Evolutionary conservation across 2,888 invertebrate species (phyloP), one percentile per base, ranked within the genome.

Genomic region (Heliothis peltigera): DNA sequence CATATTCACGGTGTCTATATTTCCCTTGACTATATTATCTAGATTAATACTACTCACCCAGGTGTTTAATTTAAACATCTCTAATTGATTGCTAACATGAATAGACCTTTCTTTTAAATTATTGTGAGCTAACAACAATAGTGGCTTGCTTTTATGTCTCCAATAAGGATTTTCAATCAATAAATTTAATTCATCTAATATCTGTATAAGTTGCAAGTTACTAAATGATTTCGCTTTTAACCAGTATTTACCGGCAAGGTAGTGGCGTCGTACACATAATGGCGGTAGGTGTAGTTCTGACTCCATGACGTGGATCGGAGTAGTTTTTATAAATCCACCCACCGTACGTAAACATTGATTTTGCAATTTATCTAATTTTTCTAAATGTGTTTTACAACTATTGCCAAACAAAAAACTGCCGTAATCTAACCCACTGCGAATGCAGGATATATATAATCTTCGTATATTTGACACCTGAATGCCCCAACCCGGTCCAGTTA

Each of bases 351-450:
- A 58, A 12, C 59, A 56, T 28, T 70, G 68, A 32, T 79, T 81
- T 42, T 81, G 79, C 0, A 75, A 7, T 52, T 48, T 74, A 25
- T 77, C 71, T 7, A 78, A 19, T 47, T 81, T 78, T 19, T 3
- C 10, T 42, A 79, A 22, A 49, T 78, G 53, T 4, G 32, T 49
- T 42, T 69, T 28, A 43, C 46, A 44, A 57, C 76, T 68, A 8
- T 17, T 56, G 32, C 66, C 64, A 19, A 64, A 72, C 4, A 74
- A 42, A 51, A 72, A 72, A 17, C 71, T 47, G 10, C 39, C 75
- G 52, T 79, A 83, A 44, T 82, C 79, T 0, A 82, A 8, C 46
- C 79, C 57, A 52, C 80, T 82, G 4, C 80, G 46, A 7, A 80
- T 67, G 10, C 73, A 17, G 5, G 78, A 42, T 7, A 81, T 63